Percentiles rank a stretch among this genome's conserved stretches.
These are phyloP conservation scores for Lophura nycthemera DNA, from an alignment of 2,113 vertebrate genomes.

Conservation along the genomic window DNA sequence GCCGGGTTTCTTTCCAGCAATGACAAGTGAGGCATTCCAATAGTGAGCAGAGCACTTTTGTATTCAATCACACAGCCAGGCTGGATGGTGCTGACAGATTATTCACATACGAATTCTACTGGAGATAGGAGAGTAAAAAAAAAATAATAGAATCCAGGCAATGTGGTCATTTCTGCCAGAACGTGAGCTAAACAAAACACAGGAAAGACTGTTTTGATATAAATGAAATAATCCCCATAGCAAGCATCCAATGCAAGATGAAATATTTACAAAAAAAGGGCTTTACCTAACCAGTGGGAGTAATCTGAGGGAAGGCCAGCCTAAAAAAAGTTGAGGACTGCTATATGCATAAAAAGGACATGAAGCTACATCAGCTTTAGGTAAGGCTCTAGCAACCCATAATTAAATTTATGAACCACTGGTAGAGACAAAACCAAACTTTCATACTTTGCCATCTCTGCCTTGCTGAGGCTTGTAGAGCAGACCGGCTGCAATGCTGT, in stretches of 20 bases:
- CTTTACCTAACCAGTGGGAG: background rate
- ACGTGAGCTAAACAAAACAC: background rate
- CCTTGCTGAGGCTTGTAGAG: background rate
- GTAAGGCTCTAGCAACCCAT: background rate
- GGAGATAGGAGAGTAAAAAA: background rate
- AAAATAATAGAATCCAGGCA: background rate
- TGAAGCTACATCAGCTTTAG: background rate
- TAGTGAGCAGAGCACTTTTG: slow-evolving; percentile 2
- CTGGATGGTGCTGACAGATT: background rate
- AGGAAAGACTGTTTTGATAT: background rate
- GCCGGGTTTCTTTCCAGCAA: slow-evolving; percentile 6
- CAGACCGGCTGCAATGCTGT: background rate
- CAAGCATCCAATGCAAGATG: background rate
- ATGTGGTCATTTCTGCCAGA: background rate
- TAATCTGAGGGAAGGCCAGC: too few relatives aligned
- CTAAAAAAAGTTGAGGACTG: background rate
- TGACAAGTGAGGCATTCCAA: slow-evolving; percentile 7
- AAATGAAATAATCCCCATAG: background rate
- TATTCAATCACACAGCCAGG: slow-evolving; percentile 12
- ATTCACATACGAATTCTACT: background rate
- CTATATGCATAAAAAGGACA: background rate
- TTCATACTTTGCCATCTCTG: background rate
- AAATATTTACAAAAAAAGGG: background rate
- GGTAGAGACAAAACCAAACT: rapidly evolving
- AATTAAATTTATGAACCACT: background rate